These are phyloP conservation scores for Acanthacorydalis orientalis DNA, from an alignment of 2,888 invertebrate species.

Conservation along the genomic window DNA sequence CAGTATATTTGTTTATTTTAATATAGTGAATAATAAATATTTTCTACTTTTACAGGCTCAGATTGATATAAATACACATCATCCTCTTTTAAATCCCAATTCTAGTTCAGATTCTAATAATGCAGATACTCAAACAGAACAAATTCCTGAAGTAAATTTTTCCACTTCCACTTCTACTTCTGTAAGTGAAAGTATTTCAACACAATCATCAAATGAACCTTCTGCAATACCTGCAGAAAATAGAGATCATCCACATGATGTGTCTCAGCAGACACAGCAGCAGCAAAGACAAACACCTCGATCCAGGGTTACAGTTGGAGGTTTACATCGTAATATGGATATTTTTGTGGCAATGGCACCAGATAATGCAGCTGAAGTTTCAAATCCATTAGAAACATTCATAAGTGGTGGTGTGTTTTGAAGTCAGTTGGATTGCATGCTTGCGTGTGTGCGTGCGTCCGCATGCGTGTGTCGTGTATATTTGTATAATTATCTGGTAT, in stretches of 20 bases:
- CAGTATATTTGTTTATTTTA: neutral
- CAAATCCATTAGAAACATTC: neutral
- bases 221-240: neutral
- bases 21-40: neutral
- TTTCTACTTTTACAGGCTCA: neutral
- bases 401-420: neutral
- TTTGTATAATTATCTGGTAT: neutral
- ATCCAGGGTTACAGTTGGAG: neutral
- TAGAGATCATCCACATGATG: conserved; percentile 3
- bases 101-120: neutral
- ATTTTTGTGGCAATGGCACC: conserved; percentile 5
- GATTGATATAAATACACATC: conserved; percentile 4
- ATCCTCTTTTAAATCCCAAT: neutral
- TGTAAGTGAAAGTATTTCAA: conserved; percentile 5
- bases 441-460: too few species aligned
- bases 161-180: neutral
- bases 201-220: conserved; percentile 5
- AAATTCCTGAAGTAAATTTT: neutral
- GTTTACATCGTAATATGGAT: conserved; percentile 1
- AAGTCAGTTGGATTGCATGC: too few species aligned
- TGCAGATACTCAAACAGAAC: neutral
- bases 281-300: conserved; percentile 4
- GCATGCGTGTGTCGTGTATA: too few species aligned
- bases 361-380: neutral
- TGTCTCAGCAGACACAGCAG: conserved; percentile 6